Base-by-base conservation (phyloP, 2,113 vertebrate species). In the Mastomys natalensis region DNA sequence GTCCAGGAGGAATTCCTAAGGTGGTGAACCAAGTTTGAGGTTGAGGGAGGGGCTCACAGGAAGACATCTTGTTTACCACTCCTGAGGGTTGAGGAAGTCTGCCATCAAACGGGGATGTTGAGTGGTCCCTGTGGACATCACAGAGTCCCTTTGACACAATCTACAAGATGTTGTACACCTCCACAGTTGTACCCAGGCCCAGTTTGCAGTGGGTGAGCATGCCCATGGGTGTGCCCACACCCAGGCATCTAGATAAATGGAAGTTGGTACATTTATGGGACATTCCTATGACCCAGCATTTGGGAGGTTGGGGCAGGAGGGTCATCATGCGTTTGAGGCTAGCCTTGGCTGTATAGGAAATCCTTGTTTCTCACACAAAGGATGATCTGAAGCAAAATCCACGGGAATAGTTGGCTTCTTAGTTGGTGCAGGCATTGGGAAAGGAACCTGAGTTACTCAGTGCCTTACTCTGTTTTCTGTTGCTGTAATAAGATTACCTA, bases 111-210 rank as follows among this genome's bases (percentile, higher is more conserved):
- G 37, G 37, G 15, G 22, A 29, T 21, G 40, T 74, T 3, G 48
- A 70, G 10, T 22, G 37, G 10, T 9, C 16, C 58, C 10, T 1
- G 21, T 2, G 26, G 82, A 68, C 22, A 34, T 48, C 11, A 6
- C 1, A 2, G 73, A 66, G 13, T 48, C 3, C 3, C 5, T 5
- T 1, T 37, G 10, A 13, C 48, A 62, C 31, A 11, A 24, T 62
- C 68, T 76, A 2, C n/a, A 45, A 11, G 15, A 55, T 62, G 2
- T 12, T n/a, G 40, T 7, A 2, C 15, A 26, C 9, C 16, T 53
- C n/a, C 51, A 17, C 3, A 19, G 22, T 40, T 15, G 19, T n/a
- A 74, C 55, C 45, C 77, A 51, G 43, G 45, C 48, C 19, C 31
- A 7, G 31, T 51, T n/a, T 26, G 19, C 62, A 51, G 45, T 3